Base-by-base conservation (phyloP, 2,113 vertebrate species). In the Cyanistes caeruleus region DNA sequence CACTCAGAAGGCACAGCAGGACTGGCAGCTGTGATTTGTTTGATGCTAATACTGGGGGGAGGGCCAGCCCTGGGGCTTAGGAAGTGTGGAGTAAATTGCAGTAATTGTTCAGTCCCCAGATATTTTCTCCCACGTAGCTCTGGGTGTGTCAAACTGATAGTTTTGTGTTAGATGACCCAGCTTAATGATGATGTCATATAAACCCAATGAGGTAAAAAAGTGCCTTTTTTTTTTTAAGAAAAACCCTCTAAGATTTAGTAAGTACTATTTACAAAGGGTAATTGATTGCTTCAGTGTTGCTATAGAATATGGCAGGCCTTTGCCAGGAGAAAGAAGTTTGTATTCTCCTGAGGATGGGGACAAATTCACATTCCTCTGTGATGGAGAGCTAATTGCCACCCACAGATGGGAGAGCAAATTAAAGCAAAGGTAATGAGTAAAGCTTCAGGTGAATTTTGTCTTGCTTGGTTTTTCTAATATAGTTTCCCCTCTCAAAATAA, bases 21-120 rank as follows among this genome's bases (percentile, higher is more conserved):
- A 14, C 44, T 21, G 62, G 25, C 53, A 67, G 52, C 52, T 59
- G 30, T 59, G 30, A 18, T 51, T 43, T 51, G 7, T 43, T 46
- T 1, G 2, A 4, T 68, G 75, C 35, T 68, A 1, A 8, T 24
- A 3, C 0, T 53, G 68, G 10, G 43, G 56, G 23, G 5, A 31
- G 60, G 6, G 49, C n/a, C 48, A 60, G 35, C n/a, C 58, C n/a
- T 28, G n/a, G 58, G 31, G 20, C 43, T 62, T 49, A 53, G 51
- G 64, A 63, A 83, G 33, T 2, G 2, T 28, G 7, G 7, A 62
- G 27, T 24, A 70, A 65, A 64, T 17, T 23, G 15, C 52, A 22
- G 13, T 41, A 23, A 58, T 84, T 76, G 51, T 62, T 39, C 31
- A 11, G 43, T 74, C 18, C 67, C 46, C 23, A 30, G 14, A 4